Conservation (phyloP, 2,888 invertebrate genomes). For the Cepaea hortensis region DNA sequence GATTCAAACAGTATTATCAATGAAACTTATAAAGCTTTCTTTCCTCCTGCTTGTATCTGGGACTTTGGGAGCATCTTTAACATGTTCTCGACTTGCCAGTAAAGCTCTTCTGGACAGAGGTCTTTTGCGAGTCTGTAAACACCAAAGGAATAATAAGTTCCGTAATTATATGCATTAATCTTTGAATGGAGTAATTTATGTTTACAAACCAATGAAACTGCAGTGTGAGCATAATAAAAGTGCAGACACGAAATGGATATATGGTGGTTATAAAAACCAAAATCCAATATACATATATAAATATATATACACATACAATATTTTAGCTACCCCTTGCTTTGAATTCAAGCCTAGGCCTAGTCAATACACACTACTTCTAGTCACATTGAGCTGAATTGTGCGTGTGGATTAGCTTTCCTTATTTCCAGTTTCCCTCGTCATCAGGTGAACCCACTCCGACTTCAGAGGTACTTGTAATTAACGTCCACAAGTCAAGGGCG, state of each 20-base stretch:
- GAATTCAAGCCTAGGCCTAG: no score
- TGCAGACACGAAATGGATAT: background rate
- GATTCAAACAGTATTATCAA: background rate
- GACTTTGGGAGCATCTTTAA: slow-evolving; percentile 41
- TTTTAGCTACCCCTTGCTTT: no score
- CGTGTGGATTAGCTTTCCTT: no score
- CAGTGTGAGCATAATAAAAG: background rate
- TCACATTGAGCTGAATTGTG: no score
- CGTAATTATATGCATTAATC: background rate
- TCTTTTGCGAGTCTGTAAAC: slow-evolving; percentile 21
- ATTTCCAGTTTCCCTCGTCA: no score
- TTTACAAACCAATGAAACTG: background rate
- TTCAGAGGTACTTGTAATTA: no score
- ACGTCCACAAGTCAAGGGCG: no score
- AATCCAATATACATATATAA: no score
- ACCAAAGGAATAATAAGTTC: background rate
- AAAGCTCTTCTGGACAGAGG: slow-evolving; percentile 45
- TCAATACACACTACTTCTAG: no score
- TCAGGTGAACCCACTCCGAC: no score
- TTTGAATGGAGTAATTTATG: background rate
- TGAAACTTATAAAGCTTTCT: slow-evolving; percentile 37
- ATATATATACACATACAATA: no score
- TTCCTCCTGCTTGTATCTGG: slow-evolving; percentile 24
- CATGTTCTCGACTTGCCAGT: slow-evolving; percentile 39
- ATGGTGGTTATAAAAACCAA: background rate